phyloP scores from a whole-genome alignment of 2,888 invertebrate species.

The Asteroscopus sphinx region DNA sequence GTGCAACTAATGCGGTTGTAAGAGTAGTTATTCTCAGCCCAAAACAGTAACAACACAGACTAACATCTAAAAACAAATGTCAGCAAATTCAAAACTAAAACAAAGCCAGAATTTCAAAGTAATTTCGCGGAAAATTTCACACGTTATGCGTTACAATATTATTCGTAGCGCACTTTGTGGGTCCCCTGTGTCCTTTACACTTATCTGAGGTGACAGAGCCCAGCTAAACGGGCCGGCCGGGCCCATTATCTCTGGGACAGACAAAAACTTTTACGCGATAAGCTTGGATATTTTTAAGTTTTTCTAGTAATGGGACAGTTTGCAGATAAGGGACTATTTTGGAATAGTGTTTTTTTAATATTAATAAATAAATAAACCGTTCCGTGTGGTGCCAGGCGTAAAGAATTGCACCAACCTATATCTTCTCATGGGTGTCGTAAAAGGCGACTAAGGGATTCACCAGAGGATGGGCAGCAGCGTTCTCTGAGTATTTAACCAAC shows the following conservation, averaged over 20 bases:
- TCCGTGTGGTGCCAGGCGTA: too few relatives aligned
- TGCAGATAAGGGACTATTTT: constrained; percentile 21
- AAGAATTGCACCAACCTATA: too few relatives aligned
- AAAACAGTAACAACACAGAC: not conserved
- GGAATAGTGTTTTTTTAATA: not conserved
- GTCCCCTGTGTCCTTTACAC: constrained; percentile 5
- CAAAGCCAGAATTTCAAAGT: not conserved
- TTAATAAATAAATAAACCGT: too few relatives aligned
- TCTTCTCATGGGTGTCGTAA: too few relatives aligned
- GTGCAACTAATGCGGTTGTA: too few relatives aligned
- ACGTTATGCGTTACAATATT: not conserved
- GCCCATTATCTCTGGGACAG: constrained; percentile 26
- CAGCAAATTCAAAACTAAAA: constrained; percentile 1
- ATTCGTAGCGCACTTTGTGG: not conserved
- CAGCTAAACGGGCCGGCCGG: not conserved
- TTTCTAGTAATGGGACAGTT: constrained; percentile 17
- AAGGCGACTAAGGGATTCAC: too few relatives aligned
- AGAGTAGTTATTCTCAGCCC: too few relatives aligned
- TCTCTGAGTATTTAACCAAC: too few relatives aligned
- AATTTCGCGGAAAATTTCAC: constrained; percentile 5
- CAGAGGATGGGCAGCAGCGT: too few relatives aligned
- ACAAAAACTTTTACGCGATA: constrained; percentile 33
- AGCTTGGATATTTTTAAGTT: constrained; percentile 29
- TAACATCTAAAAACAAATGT: not conserved
- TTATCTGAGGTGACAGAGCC: constrained; percentile 29